Base-by-base conservation (phyloP, 2,797 vertebrate species). In the Sorex maritimensis region DNA sequence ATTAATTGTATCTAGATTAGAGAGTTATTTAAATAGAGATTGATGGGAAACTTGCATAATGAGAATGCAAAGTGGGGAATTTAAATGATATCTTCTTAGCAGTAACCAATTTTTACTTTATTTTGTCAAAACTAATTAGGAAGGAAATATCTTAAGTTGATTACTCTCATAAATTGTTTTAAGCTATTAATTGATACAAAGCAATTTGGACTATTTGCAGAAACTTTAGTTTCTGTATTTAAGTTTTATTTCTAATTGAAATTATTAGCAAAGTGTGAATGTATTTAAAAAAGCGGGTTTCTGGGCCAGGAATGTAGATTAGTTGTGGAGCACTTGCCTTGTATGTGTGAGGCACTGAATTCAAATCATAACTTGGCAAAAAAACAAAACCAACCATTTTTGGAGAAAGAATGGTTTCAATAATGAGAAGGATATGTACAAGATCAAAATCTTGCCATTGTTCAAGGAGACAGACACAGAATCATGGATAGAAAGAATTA, bases 31-130 rank as follows among this genome's bases (percentile, higher is more conserved):
- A 96, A 97, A 97, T 96, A 94, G 90, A 97, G 90, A 94, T 94
- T 96, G 89, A 96, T 97, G 88, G 92, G 90, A 80, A 71, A 95
- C 82, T 84, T 89, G 84, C 13, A 24, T 96, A 88, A 94, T 97
- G 72, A 9, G 84, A 95, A 67, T 87, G 44, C 81, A 81, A 92
- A 92, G 69, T 95, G 30, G 68, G 93, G 91, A 75, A 93, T 75
- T 84, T 95, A 93, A 96, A 92, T 94, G 95, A 77, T 74, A 93
- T 69, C 11, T 86, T 97, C 97, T 97, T 26, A 30, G 71, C 83
- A 80, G 61, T 96, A 97, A 97, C 95, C 95, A 97, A 95, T 94
- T 73, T 87, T 95, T 92, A 71, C 83, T 97, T 92, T 94, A 94
- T 10, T 97, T 97, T 97, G 88, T 91, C 95, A 88, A 49, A 49